phyloP scores from a whole-genome alignment of 2,113 vertebrate genomes.

The Platysternon megacephalum region DNA sequence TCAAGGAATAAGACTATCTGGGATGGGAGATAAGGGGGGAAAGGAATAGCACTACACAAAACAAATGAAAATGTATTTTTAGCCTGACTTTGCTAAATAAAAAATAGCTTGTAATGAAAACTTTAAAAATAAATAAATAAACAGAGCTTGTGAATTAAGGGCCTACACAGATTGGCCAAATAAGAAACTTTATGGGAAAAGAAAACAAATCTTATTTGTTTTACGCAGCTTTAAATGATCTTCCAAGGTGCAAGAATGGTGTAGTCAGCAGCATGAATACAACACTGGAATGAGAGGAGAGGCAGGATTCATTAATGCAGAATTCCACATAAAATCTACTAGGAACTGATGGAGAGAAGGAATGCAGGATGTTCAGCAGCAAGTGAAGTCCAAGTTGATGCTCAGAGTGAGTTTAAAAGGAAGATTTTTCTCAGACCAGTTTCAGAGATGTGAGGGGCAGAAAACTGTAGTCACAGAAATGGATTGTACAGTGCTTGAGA shows the following conservation, averaged over 20 bases:
- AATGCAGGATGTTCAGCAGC: conserved; percentile 65
- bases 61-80: background rate
- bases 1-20: background rate
- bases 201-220: background rate
- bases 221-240: background rate
- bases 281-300: conserved; percentile 1
- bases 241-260: background rate
- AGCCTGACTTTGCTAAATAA: background rate
- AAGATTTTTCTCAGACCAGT: conserved; percentile 71
- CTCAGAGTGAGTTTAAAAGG: conserved; percentile 71
- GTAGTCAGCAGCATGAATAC: background rate
- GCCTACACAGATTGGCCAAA: background rate
- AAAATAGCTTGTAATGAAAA: background rate
- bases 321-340: conserved; percentile 54
- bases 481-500: conserved; percentile 44
- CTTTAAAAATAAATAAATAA: background rate
- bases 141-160: background rate
- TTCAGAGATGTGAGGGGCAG: conserved; percentile 51
- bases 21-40: background rate
- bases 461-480: conserved; percentile 57
- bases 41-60: background rate
- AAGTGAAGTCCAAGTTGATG: conserved; percentile 72
- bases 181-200: background rate
- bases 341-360: conserved; percentile 32
- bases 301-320: conserved; percentile 47